Evolutionary conservation across 2,113 vertebrate genomes (phyloP), one percentile per base, ranked within the genome.

Genomic region (Pedetes capensis): DNA sequence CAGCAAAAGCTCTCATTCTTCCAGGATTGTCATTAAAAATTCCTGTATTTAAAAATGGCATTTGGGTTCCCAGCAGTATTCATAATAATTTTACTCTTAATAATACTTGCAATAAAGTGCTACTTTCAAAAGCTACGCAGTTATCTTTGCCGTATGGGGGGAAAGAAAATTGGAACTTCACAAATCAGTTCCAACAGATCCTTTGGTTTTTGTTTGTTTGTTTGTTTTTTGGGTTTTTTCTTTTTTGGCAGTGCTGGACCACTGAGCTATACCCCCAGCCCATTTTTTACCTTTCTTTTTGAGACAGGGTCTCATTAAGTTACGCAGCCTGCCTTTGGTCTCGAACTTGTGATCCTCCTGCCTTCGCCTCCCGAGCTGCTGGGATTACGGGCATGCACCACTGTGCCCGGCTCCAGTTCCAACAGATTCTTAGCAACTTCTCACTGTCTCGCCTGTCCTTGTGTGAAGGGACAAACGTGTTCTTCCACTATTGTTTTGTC

Each of bases 361-460:
- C n/a, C n/a, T n/a, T n/a, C n/a, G n/a, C n/a, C n/a, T n/a, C n/a
- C n/a, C n/a, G n/a, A n/a, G n/a, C n/a, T n/a, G n/a, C n/a, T n/a
- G n/a, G n/a, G n/a, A n/a, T n/a, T n/a, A n/a, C n/a, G n/a, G n/a
- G n/a, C n/a, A n/a, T n/a, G n/a, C n/a, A n/a, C n/a, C n/a, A n/a
- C n/a, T n/a, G n/a, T n/a, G n/a, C n/a, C n/a, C n/a, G n/a, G n/a
- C n/a, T n/a, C n/a, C n/a, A n/a, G n/a, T 71, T 51, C 47, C 4
- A 5, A 1, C 17, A 49, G 34, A 14, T 14, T 4, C 14, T 53
- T 20, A 16, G 49, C 14, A 44, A 8, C 8, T 17, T 2, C 11
- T 49, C 49, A 8, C 55, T 44, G 6, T 5, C 27, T 2, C 0
- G 18, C 2, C 9, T 10, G 53, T 5, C 1, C 14, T 12, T 3